Percentiles rank a stretch among this genome's conserved stretches.
Conservation (phyloP, 2,888 invertebrate genomes). For the Cepaea hortensis region DNA sequence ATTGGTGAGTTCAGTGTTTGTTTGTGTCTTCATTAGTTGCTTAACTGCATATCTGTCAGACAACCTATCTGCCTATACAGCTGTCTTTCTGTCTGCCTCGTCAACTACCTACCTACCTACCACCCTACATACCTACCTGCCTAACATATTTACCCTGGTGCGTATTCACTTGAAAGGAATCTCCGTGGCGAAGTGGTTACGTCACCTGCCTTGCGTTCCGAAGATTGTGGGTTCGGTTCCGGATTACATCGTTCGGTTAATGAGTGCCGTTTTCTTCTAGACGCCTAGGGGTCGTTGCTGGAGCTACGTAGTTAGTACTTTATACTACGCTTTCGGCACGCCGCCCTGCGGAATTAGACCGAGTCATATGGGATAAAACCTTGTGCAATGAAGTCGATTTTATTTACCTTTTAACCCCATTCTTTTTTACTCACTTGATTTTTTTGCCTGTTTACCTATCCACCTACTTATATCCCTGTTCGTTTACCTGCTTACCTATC, state of each 20-base stretch:
- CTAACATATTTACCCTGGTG: not conserved
- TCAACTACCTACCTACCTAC: not conserved
- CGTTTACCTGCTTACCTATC: not conserved
- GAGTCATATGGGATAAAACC: too few species aligned
- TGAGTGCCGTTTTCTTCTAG: too few species aligned
- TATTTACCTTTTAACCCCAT: not conserved
- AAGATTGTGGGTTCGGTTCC: too few species aligned
- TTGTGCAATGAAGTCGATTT: too few species aligned
- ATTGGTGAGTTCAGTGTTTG: conserved; percentile 29
- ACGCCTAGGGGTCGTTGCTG: too few species aligned
- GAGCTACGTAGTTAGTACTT: too few species aligned
- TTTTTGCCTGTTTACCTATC: not conserved
- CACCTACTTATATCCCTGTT: not conserved
- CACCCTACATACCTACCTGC: not conserved
- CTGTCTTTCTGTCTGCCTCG: not conserved
- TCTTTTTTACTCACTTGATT: not conserved
- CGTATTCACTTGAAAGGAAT: not conserved
- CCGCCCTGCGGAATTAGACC: too few species aligned
- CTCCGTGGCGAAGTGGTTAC: too few species aligned
- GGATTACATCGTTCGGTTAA: too few species aligned
- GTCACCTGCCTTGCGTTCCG: too few species aligned
- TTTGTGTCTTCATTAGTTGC: not conserved
- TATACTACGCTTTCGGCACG: too few species aligned
- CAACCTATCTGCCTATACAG: not conserved
- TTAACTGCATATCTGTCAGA: not conserved